These are phyloP conservation scores for Microctonus aethiopoides DNA, from an alignment of 2,888 invertebrate genomes.

Conservation along the genomic window DNA sequence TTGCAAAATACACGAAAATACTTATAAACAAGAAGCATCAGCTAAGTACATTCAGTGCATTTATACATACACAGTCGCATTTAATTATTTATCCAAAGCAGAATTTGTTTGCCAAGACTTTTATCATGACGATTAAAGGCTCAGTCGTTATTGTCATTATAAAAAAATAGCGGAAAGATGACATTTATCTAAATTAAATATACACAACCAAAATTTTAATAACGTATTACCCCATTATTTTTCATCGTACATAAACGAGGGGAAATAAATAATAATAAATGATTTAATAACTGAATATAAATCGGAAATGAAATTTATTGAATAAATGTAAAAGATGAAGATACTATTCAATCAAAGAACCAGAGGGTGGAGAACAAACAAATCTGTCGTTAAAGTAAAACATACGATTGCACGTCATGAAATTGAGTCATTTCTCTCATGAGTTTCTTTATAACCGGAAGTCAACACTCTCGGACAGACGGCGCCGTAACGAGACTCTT, in stretches of 20 bases:
- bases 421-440: constrained; percentile 27
- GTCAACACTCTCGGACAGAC: constrained; percentile 26
- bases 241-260: too few species aligned
- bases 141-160: too few species aligned
- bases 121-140: too few species aligned
- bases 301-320: too few species aligned
- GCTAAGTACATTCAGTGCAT: neutral
- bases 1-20: neutral
- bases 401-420: constrained; percentile 4
- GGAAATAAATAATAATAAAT: too few species aligned
- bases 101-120: too few species aligned
- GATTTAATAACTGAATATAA: too few species aligned
- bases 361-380: neutral
- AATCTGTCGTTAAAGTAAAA: neutral
- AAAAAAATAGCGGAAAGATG: too few species aligned
- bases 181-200: too few species aligned
- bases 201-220: too few species aligned
- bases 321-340: neutral
- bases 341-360: neutral
- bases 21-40: neutral
- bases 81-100: too few species aligned
- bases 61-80: neutral
- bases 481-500: constrained; percentile 23
- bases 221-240: too few species aligned
- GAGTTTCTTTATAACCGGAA: constrained; percentile 30